phyloP scores from a whole-genome alignment of 2,113 vertebrate species.

The Percina caprodes region DNA sequence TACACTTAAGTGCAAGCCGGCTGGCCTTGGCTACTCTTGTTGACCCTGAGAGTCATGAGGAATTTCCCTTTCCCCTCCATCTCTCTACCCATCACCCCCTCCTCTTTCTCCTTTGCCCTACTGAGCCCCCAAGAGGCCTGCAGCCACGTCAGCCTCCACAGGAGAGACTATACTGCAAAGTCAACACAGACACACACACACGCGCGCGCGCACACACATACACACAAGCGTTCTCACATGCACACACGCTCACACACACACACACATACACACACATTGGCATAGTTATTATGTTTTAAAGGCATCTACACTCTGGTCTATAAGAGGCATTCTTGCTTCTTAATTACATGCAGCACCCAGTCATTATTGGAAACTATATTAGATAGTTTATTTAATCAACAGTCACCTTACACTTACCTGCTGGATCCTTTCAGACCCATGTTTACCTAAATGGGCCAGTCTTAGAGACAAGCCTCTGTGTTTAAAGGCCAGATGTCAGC shows the following conservation, averaged over 20 bases:
- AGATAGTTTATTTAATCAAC: conserved; percentile 76
- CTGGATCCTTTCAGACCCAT: conserved; percentile 48
- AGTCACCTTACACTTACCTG: conserved; percentile 48
- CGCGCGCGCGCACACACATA: conserved; percentile 28
- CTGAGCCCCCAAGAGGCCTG: conserved; percentile 40
- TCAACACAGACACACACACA: conserved; percentile 42
- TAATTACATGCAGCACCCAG: conserved; percentile 51
- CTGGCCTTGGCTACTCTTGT: conserved; percentile 50
- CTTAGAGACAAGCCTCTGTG: conserved; percentile 52
- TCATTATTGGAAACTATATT: conserved; percentile 69
- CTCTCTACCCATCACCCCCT: conserved; percentile 29
- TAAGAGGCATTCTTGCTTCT: conserved; percentile 59
- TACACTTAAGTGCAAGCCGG: conserved; percentile 57
- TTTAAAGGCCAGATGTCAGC: conserved; percentile 63
- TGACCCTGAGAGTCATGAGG: conserved; percentile 78
- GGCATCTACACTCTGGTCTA: conserved; percentile 21
- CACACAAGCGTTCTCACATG: conserved; percentile 25
- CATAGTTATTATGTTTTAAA: conserved; percentile 60
- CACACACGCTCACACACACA: conserved; percentile 39
- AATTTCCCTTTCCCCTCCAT: conserved; percentile 61
- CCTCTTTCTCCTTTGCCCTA: conserved; percentile 46
- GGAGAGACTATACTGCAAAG: conserved; percentile 31
- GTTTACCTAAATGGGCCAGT: conserved; percentile 65
- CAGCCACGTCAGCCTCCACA: conserved; percentile 77
- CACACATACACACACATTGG: conserved; percentile 34